These are phyloP conservation scores for Eucera pruinosa DNA, from an alignment of 2,888 invertebrate genomes.

Conservation along the genomic window DNA sequence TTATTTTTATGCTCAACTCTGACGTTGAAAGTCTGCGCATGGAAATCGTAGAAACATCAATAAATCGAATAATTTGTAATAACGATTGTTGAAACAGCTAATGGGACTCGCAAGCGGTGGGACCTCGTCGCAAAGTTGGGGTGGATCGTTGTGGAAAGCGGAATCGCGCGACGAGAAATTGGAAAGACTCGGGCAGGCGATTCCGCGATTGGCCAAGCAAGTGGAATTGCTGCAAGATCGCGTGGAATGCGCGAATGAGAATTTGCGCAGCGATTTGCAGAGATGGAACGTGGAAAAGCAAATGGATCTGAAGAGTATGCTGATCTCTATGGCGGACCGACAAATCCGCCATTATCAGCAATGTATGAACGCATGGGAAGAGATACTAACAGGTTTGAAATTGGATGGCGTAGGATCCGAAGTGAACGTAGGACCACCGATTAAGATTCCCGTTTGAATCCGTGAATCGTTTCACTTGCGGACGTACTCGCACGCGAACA, in stretches of 20 bases:
- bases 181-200: slow-evolving; percentile 82
- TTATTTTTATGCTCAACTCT: no score
- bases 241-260: slow-evolving; percentile 89
- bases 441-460: slow-evolving; percentile 73
- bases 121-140: slow-evolving; percentile 79
- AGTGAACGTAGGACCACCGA: slow-evolving; percentile 67
- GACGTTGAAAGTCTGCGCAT: no score
- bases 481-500: no score
- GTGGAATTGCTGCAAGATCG: slow-evolving; percentile 87
- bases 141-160: slow-evolving; percentile 87
- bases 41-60: no score
- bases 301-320: slow-evolving; percentile 87
- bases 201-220: slow-evolving; percentile 85
- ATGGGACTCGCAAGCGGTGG: slow-evolving; percentile 69
- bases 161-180: slow-evolving; percentile 87
- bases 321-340: slow-evolving; percentile 87
- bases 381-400: slow-evolving; percentile 82
- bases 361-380: slow-evolving; percentile 86
- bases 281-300: slow-evolving; percentile 89
- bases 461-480: slow-evolving; percentile 12
- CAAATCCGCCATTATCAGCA: slow-evolving; percentile 89
- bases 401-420: slow-evolving; percentile 76
- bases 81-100: slow-evolving; percentile 65
- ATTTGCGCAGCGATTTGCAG: slow-evolving; percentile 88
- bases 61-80: slow-evolving; percentile 3